Evolutionary conservation across 2,888 invertebrate genomes (phyloP), one percentile per base, ranked within the genome.

Genomic region (Isotomurus palustris): DNA sequence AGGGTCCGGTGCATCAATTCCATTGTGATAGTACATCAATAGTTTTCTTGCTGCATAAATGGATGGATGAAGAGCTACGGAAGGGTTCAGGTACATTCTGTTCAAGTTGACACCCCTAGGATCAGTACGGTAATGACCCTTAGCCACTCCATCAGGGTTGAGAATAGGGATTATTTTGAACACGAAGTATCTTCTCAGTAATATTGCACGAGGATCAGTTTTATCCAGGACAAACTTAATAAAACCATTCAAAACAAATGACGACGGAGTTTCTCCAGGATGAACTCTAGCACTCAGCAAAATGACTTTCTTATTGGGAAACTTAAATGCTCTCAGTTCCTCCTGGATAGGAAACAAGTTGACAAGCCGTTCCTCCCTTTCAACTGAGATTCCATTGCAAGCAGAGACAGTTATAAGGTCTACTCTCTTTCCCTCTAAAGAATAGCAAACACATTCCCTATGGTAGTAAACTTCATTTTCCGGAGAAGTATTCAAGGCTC

Each of bases 151-250:
- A 73, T 93, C 93, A 0, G 93, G 93, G 78, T 93, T 93, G 63
- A 93, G 76, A 78, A 92, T 88, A 0, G 93, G 93, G 66, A 93
- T 84, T 74, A 93, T 77, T 77, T 92, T 92, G 79, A 93, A 92
- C 66, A 93, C 89, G 74, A 87, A 89, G 44, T 83, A 73, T 71
- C 83, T 83, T 51, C 92, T 80, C 44, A 93, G 78, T 56, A 81
- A 79, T 51, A 82, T 78, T 21, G 90, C 90, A 54, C 88, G 81
- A 1, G 84, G 82, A 74, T 92, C 91, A 58, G 85, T 84, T 28
- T 84, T 81, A 58, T 80, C 83, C 19, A 92, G 75, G 40, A 93
- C 77, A 43, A 90, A 83, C 73, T 89, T 86, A 6, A 93, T 77
- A 71, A 92, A 84, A 0, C 93, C 93, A 75, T 91, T 91, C 75